Evolutionary conservation across 2,888 invertebrate species (phyloP), one percentile per base, ranked within the genome.

Genomic region (Nemotelus pantherinus): DNA sequence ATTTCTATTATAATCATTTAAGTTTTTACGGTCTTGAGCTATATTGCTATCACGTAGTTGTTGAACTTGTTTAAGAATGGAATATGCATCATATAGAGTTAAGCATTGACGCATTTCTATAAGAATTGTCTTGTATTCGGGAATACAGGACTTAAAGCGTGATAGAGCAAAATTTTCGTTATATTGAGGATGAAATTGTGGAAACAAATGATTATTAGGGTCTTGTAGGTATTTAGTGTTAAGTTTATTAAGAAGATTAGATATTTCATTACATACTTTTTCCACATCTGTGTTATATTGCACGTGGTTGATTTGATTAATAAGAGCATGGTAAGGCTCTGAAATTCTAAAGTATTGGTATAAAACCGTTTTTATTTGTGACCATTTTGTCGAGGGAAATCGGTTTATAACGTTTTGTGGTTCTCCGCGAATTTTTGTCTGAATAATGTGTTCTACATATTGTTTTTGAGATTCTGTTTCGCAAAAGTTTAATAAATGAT

Each of bases 81-180:
- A n/a, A 25, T 67, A 48, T 7, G 48, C 67, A 25, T 67, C 48
- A 48, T 67, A 39, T 3, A 67, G 25, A 10, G 48, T 67, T 25
- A 10, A 3, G 39, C 48, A 67, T 48, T 67, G 48, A 7, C 67
- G 67, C 67, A 48, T 67, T 48, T 67, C 67, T 2, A 67, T 25
- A 3, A 67, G 50, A 47, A 67, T 48, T n/a, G 67, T 67, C 25
- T 67, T 67, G 48, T 67, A 67, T 48, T 67, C 67, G 2, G 67
- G 67, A 67, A 67, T 67, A 67, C 48, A 67, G 9, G 67, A 45
- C 25, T 67, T 67, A 39, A 67, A 67, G 3, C 67, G 67, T 2
- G 67, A 67, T 25, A 67, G 7, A n/a, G 67, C 67, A 25, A 48
- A 65, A 47, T 9, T 45, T 65, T 65, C 65, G 47, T 65, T 65